Conservation (phyloP, 2,797 vertebrate genomes). For the Microhierax caerulescens region DNA sequence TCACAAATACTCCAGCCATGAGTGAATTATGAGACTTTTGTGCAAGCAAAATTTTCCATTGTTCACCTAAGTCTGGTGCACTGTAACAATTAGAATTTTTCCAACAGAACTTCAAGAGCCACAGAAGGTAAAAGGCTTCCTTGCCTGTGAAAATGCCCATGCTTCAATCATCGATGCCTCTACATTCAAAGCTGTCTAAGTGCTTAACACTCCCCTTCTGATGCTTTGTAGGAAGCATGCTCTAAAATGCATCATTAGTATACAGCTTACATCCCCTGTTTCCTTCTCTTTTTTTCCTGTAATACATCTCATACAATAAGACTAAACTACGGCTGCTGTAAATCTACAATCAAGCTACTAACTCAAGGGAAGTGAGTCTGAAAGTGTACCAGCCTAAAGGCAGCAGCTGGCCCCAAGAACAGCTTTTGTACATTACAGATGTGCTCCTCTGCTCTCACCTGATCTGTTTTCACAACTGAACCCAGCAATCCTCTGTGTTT, state of each 20-base stretch:
- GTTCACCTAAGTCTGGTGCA: background rate
- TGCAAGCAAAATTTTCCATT: conserved; percentile 20
- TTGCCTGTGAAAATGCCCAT: background rate
- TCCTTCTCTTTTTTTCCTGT: background rate
- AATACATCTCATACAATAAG: background rate
- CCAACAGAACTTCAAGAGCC: background rate
- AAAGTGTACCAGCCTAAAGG: background rate
- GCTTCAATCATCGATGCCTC: background rate
- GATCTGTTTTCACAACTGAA: background rate
- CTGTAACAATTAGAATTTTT: conserved; percentile 20
- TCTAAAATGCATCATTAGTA: background rate
- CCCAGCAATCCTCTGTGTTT: background rate
- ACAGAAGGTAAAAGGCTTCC: background rate
- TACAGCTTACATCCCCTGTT: rapidly evolving
- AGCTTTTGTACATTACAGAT: background rate
- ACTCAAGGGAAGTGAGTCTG: background rate
- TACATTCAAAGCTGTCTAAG: background rate
- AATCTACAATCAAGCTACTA: background rate
- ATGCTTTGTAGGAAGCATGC: background rate
- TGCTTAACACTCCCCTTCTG: background rate
- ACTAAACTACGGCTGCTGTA: background rate
- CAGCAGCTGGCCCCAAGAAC: background rate
- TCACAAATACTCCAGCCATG: background rate
- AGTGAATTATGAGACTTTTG: conserved; percentile 28
- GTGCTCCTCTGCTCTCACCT: background rate